Evolutionary conservation across 2,888 invertebrate species (phyloP), one percentile per base, ranked within the genome.

Genomic region (Drosophila flavopinicola): DNA sequence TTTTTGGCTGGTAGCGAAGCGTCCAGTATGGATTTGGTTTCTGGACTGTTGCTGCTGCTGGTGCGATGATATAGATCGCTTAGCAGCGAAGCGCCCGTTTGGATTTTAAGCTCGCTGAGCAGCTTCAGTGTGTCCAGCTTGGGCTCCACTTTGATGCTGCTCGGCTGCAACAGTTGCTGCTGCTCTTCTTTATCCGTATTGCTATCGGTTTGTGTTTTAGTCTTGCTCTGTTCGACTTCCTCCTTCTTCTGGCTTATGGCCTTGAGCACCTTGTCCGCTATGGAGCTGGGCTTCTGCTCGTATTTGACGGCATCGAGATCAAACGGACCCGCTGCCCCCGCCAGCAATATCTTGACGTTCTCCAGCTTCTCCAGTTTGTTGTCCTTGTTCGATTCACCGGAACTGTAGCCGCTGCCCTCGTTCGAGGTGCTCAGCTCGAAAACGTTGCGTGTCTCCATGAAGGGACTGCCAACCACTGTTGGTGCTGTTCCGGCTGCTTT

Each of bases 241-340:
- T 93, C 72, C 92, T 93, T 88, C 91, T 93, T 90, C 91, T 93
- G 89, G 91, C 93, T 91, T 3, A 91, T 88, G 5, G 93, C 94
- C 85, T 93, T 93, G 0, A 94, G 90, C 3, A 94, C 92, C 82
- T 93, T 94, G 72, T 94, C 94, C 0, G 94, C 94, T 75, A 94
- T 94, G 65, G 94, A 94, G 0, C 93, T 93, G n/a, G 90, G 88
- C 47, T 89, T 90, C 35, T 88, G 89, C 42, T 91, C 91, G 24
- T 89, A 85, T 56, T 90, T 91, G 0, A 89, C 87, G 0, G 90
- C 88, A 20, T 90, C 90, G 37, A 91, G 72, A 68, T 90, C 90
- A n/a, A 90, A 88, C 0, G 85, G 85, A 3, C 88, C 86, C 0
- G 88, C 78, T 0, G 89, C 75, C 7, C 90, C 90, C 2, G 90